Base-by-base conservation (phyloP, 1,140 invertebrate genomes). In the Drosophila kanapiae region DNA sequence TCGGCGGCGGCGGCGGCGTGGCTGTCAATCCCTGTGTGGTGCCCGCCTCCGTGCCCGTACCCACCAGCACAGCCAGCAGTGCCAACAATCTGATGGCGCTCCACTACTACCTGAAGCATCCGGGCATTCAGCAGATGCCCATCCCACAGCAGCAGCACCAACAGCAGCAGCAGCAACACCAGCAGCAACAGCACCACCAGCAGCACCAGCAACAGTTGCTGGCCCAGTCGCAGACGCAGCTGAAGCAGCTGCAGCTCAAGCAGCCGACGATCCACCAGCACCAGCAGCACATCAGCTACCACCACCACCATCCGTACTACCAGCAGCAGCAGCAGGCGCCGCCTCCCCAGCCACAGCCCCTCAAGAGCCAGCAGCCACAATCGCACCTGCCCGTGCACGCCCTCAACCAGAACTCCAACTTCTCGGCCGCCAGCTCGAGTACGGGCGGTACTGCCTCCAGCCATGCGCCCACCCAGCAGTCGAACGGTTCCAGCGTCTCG, bases 21-120 rank as follows among this genome's bases (percentile, higher is more conserved):
- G 33, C 18, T 7, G 62, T 72, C 4, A 78, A 67, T 47, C 35
- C 76, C 35, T 29, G 62, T 9, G 58, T 70, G 2, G 59, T 91
- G 38, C 77, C 78, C 23, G 70, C 75, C 2, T 37, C 72, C 11
- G 42, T 80, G 31, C 48, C 48, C 23, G 80, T 58, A 14, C 48
- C 61, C 48, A 69, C 78, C 31, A 65, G 59, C 18, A 58, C 80
- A 74, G 65, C 65, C 37, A 72, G 71, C 67, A 74, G 80, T 72
- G 71, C 80, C 23, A 87, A 87, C 33, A 84, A 90, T 57, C 58
- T 92, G 42, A 92, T 92, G 91, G 88, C 91, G 6, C 62, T 92
- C 53, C 91, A 92, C n/a, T 92, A 92, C 65, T 92, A 92, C 78
- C 71, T 92, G 16, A 92, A 92, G 23, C 88, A 92, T 87, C 91